Evolutionary conservation across 1,140 invertebrate species (phyloP).

Genomic region (Drosophila erecta): DNA sequence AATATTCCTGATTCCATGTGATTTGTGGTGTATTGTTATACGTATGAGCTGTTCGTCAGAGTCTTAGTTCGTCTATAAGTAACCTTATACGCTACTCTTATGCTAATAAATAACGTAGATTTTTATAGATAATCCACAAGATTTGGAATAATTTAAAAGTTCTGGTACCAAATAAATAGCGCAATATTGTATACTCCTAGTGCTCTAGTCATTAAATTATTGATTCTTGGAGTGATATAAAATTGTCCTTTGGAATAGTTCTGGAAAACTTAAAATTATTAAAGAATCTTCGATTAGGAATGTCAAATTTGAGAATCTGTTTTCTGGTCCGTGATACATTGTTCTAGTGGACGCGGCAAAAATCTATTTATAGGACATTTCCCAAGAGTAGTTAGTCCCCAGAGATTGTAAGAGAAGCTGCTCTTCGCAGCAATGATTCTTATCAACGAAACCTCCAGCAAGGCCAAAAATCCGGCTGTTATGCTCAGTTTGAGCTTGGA

Average conservation of each 20-base stretch:
- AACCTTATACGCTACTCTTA: conserved; percentile 41
- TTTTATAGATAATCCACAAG: conserved; percentile 29
- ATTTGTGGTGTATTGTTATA: conserved; percentile 61
- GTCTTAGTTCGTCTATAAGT: conserved; percentile 52
- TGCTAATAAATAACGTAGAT: conserved; percentile 46
- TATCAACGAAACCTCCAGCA: conserved; percentile 69
- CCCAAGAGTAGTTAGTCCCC: conserved; percentile 8
- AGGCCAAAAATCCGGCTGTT: conserved; percentile 55
- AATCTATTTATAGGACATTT: conserved; percentile 9
- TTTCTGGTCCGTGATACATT: too few relatives aligned
- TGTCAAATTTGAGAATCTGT: too few relatives aligned
- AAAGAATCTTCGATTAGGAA: too few relatives aligned
- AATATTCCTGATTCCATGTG: conserved; percentile 63
- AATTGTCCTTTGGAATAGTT: too few relatives aligned
- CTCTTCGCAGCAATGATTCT: conserved; percentile 50
- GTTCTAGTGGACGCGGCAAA: background rate
- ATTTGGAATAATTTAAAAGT: conserved; percentile 7
- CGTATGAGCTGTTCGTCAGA: conserved; percentile 37
- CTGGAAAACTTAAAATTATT: too few relatives aligned
- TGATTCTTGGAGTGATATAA: background rate
- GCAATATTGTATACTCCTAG: conserved; percentile 20
- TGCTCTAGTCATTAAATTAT: background rate
- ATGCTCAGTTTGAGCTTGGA: conserved; percentile 57
- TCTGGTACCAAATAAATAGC: conserved; percentile 13
- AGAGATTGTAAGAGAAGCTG: conserved; percentile 19